A percentile compares a stretch with the other conserved stretches of the same genome.
phyloP scores from a whole-genome alignment of 2,797 vertebrate species.

The Babyrousa celebensis region DNA sequence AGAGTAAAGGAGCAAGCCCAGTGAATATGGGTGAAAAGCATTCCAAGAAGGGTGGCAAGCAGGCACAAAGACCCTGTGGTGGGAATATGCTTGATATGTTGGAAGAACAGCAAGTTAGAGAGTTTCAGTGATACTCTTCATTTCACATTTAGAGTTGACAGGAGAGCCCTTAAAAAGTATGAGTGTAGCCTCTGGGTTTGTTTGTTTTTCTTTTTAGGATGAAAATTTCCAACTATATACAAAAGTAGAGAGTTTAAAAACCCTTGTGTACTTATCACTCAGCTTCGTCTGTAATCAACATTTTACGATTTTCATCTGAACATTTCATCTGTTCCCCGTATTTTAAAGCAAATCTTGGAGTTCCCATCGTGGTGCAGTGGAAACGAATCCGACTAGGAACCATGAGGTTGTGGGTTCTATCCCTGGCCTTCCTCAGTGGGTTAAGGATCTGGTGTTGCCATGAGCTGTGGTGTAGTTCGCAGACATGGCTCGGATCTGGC shows the following conservation, averaged over 20 bases:
- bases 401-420: no score
- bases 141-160: slow-evolving; percentile 43
- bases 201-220: background rate
- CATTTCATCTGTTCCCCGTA: background rate
- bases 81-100: slow-evolving; percentile 8
- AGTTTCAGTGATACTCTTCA: slow-evolving; percentile 7
- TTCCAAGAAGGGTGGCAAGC: background rate
- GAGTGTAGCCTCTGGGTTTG: slow-evolving; percentile 39
- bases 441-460: no score
- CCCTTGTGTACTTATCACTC: background rate
- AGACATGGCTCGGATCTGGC: no score
- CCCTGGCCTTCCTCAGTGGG: no score
- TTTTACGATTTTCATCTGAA: slow-evolving; percentile 22
- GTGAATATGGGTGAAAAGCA: slow-evolving; percentile 5
- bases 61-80: background rate
- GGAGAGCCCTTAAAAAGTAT: background rate
- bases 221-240: background rate
- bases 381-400: no score
- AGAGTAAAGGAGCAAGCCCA: slow-evolving; percentile 4
- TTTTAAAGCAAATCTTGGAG: slow-evolving; percentile 61
- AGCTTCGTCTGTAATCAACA: background rate
- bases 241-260: background rate
- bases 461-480: no score
- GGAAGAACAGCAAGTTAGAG: slow-evolving; percentile 36
- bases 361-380: no score